A percentile compares a stretch with the other conserved stretches of the same genome.
phyloP scores from a whole-genome alignment of 2,113 vertebrate species.

The Morone saxatilis region DNA sequence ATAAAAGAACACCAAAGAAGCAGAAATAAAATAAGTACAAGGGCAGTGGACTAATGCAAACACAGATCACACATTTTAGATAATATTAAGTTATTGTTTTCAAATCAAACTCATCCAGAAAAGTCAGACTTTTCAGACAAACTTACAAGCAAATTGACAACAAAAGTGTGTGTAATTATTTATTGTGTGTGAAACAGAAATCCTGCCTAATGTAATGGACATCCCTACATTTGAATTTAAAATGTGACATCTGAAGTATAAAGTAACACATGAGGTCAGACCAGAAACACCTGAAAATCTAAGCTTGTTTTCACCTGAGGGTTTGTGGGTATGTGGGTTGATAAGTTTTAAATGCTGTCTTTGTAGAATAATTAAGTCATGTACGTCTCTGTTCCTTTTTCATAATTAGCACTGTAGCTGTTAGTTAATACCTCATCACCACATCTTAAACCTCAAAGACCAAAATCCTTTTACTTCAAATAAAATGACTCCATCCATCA shows the following conservation, averaged over 20 bases:
- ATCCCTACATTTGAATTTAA: not conserved
- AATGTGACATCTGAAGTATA: not conserved
- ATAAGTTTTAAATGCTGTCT: not conserved
- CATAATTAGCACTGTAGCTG: not conserved
- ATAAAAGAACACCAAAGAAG: not conserved
- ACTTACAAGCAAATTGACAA: not conserved
- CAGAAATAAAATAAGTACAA: too few species aligned
- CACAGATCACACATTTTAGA: not conserved
- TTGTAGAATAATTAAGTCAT: not conserved
- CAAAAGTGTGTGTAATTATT: not conserved
- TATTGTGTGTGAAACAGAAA: not conserved
- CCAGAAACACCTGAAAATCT: not conserved
- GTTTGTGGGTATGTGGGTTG: not conserved
- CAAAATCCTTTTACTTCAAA: not conserved
- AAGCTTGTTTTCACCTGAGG: not conserved
- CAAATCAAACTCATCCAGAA: not conserved
- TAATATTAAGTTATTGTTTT: not conserved
- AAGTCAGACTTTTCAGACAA: not conserved
- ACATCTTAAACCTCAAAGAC: not conserved
- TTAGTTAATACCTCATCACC: not conserved
- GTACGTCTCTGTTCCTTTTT: not conserved
- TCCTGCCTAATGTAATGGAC: not conserved
- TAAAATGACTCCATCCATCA: not conserved
- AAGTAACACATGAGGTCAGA: not conserved
- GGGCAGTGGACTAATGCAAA: not conserved